Evolutionary conservation across 2,888 invertebrate species (phyloP), one percentile per base, ranked within the genome.

Genomic region (Stenurella melanura): DNA sequence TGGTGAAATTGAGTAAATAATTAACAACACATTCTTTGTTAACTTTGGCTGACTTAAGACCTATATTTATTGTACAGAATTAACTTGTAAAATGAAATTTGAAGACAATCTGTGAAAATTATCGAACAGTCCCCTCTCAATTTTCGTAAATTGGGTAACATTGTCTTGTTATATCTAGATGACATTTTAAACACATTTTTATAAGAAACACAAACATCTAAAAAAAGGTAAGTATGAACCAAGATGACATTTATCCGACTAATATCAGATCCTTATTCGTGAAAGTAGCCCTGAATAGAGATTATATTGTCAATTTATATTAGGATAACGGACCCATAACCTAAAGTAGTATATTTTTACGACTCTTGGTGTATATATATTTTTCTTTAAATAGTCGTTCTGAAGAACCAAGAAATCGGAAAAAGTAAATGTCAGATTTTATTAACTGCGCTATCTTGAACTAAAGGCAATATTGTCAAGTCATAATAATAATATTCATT

Each of bases 281-380:
- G 42, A 42, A 42, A 42, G 7, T 15, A 42, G 7, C 15, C 3
- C 42, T 12, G 7, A 15, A 42, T 34, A 34, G 9, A 42, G 42
- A 42, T 42, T 42, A 42, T 42, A 42, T 42, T 42, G 42, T 42
- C 42, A 42, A 42, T 42, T 42, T 42, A 42, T 42, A 42, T 42
- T 42, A 42, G 15, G 11, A 2, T 42, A 42, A 42, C 42, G 12
- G 11, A 15, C 42, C 42, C 42, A 42, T 15, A 42, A 1, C 6
- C 42, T 12, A 42, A 9, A 42, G 15, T 15, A 42, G 12, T 42
- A 6, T 38, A 42, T 42, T 34, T 34, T 34, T 9, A 34, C 30
- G 30, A 34, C 42, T 42, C 7, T 42, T 42, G 10, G 0, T 1
- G 42, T 38, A 42, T 42, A 42, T 42, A 42, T 15, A 42, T 42